Conservation (phyloP, 2,113 vertebrate species). For the Rhombomys opimus region DNA sequence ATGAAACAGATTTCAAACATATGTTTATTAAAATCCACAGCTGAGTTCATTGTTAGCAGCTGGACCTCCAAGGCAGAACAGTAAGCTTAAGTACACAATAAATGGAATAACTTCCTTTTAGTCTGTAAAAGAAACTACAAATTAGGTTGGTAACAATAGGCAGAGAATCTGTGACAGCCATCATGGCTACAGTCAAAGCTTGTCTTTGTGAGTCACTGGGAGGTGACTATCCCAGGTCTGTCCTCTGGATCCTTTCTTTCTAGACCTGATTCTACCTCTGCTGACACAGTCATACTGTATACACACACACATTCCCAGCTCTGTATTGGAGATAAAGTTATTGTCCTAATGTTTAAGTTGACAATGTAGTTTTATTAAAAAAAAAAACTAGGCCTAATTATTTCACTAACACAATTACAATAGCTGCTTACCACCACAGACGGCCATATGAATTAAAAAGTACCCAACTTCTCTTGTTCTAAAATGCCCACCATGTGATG, state of each 20-base stretch:
- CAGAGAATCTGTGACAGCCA: neutral
- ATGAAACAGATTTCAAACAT: constrained; percentile 39
- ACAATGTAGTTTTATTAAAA: neutral
- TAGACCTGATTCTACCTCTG: neutral
- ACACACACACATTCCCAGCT: rapidly evolving
- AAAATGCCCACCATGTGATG: neutral
- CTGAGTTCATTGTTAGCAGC: neutral
- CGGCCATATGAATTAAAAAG: neutral
- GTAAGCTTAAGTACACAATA: neutral
- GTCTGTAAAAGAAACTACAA: neutral
- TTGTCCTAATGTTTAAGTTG: neutral
- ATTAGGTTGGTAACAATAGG: neutral
- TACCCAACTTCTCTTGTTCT: neutral
- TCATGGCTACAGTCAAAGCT: neutral
- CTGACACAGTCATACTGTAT: neutral
- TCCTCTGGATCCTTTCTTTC: neutral
- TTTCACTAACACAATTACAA: neutral
- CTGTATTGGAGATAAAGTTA: neutral
- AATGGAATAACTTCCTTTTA: neutral
- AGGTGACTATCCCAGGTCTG: neutral
- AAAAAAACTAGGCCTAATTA: neutral
- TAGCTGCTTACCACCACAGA: neutral
- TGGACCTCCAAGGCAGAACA: constrained; percentile 35
- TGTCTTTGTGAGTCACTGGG: neutral
- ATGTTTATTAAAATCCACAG: constrained; percentile 56